Evolutionary conservation across 2,888 invertebrate genomes (phyloP), one percentile per base, ranked within the genome.

Genomic region (Imbricaverruca yamaguchii): DNA sequence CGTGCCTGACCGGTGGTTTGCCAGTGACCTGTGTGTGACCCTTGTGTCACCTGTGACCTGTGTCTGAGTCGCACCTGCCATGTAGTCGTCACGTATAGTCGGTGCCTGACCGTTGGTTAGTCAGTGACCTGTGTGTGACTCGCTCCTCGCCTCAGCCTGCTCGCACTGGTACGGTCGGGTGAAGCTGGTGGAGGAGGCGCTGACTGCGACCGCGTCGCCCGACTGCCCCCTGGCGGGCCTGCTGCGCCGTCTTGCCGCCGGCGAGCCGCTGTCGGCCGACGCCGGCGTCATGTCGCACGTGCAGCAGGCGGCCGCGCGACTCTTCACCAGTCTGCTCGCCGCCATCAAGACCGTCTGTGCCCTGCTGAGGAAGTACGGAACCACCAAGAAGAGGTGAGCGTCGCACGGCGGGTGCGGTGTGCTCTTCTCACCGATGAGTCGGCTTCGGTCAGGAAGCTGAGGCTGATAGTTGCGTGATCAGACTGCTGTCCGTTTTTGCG

Each of bases 161-260:
- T 21, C 55, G 21, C 74, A 74, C 74, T 74, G 74, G 74, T 74
- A 23, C 55, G 23, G 74, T 18, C 74, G 74, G 0, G 74, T 74
- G 55, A 74, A 74, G 74, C 74, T 74, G 74, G 74, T 74, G 55
- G 74, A 74, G 74, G 74, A 74, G 55, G 74, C 74, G 53, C 53
- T 74, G 74, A 18, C 74, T 21, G 18, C 74, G 55, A 55, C 53
- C 55, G 74, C 74, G 53, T 18, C 74, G 18, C 6, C 74, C 53
- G 53, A 1, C 74, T 74, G 55, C 8, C 74, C 74, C 4, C 74
- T 74, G 53, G 53, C 53, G 53, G 21, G 23, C 0, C 74, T 74
- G 53, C 74, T 74, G 53, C 21, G 13, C 8, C 53, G 18, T 0
- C 21, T 9, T 21, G 53, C 53, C 15, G 74, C 53, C 55, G 53